A percentile compares a stretch with the other conserved stretches of the same genome.
Conservation (phyloP, 2,888 invertebrate species). For the Nomada flava region DNA sequence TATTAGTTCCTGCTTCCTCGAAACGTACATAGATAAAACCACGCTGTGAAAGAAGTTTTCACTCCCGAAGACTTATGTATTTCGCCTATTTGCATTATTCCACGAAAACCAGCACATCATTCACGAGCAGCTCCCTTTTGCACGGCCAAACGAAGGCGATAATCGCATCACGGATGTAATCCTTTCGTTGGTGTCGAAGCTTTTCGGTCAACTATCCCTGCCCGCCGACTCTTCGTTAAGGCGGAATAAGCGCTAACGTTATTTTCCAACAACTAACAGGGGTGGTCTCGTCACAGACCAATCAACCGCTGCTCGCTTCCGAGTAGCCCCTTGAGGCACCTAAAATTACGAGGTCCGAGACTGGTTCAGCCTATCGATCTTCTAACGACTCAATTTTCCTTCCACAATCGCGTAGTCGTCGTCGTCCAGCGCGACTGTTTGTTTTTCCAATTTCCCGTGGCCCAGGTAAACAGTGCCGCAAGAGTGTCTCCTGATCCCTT, state of each 20-base stretch:
- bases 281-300: conserved; percentile 53
- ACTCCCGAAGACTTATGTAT: background rate
- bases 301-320: conserved; percentile 34
- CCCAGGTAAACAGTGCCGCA: conserved; percentile 61
- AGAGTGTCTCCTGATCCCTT: too few relatives aligned
- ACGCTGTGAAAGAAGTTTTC: too few relatives aligned
- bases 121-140: background rate
- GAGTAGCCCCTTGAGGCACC: conserved; percentile 53
- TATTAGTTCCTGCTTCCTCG: too few relatives aligned
- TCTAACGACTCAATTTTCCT: conserved; percentile 70
- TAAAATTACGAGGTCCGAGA: conserved; percentile 57
- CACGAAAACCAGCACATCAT: background rate
- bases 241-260: conserved; percentile 38
- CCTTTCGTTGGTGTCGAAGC: conserved; percentile 10
- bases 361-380: conserved; percentile 50
- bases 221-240: conserved; percentile 32
- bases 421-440: conserved; percentile 57
- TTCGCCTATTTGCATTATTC: background rate
- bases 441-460: conserved; percentile 73
- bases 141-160: conserved; percentile 11
- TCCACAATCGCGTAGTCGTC: conserved; percentile 21
- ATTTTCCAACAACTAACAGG: conserved; percentile 48
- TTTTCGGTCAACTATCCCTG: background rate
- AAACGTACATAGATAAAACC: too few relatives aligned
- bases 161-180: conserved; percentile 28